Evolutionary conservation across 2,888 invertebrate species (phyloP), one percentile per base, ranked within the genome.

Genomic region (Dysmachus trigonus): DNA sequence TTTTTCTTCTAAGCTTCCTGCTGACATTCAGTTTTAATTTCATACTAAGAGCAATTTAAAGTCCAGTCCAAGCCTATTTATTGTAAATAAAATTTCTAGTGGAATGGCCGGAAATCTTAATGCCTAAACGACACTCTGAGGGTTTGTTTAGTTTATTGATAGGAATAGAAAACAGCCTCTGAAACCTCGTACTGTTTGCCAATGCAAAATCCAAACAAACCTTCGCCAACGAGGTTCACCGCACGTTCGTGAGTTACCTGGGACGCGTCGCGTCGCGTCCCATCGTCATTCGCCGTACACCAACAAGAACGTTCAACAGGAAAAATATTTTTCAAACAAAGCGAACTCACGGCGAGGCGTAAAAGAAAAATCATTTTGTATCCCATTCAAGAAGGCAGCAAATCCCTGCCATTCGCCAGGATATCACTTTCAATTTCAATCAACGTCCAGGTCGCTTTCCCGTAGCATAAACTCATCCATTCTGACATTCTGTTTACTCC

Each of bases 361-460:
- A 22, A 8, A 2, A 41, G 47, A 41, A 15, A 81, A 53, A 82
- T 62, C 33, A 82, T 35, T 62, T 82, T 10, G 31, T 51, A 82
- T 82, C 81, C 81, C 81, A 82, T 82, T 82, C 81, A 82, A 82
- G 38, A 62, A 82, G 62, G 33, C 77, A 77, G 13, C 13, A 41
- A n/a, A 77, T 77, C 27, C 47, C 47, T 15, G 27, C 41, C 27
- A 77, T 77, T 41, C 62, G 10, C 30, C 27, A 15, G 83, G 38
- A 83, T 85, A 85, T 85, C 85, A 85, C 85, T 85, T 85, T 85
- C 85, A 85, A 85, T 85, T 85, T 85, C 85, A 77, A 76, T 85
- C 85, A 85, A 38, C 77, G 77, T 76, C 35, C 85, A 85, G 76
- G 51, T 85, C 74, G 35, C 22, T 76, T 85, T 62, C 62, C 72